Percentiles rank a stretch among this genome's conserved stretches.
Conservation (phyloP, 1,140 invertebrate genomes). For the Galleria mellonella region DNA sequence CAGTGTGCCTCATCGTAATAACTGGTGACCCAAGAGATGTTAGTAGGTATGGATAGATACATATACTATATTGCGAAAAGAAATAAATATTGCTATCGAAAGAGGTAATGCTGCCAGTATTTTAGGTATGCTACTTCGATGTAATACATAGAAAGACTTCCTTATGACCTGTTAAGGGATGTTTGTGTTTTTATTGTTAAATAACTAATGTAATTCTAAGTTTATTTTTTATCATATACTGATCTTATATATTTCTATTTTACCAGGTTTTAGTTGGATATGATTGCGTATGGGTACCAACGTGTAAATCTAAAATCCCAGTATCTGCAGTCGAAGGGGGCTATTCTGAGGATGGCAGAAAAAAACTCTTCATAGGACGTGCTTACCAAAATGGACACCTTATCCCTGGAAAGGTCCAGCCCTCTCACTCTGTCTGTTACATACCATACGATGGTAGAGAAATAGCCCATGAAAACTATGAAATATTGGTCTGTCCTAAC, state of each 20-base stretch:
- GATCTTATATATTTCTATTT: not conserved
- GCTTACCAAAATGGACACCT: conserved; percentile 76
- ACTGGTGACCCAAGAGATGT: too few relatives aligned
- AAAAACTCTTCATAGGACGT: conserved; percentile 78
- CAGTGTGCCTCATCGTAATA: too few relatives aligned
- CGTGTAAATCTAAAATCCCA: conserved; percentile 77
- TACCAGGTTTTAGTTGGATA: conserved; percentile 18
- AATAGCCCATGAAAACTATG: conserved; percentile 26
- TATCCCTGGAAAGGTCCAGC: conserved; percentile 81
- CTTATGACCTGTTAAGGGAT: too few relatives aligned
- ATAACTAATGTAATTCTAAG: too few relatives aligned
- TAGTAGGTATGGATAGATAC: too few relatives aligned
- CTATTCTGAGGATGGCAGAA: conserved; percentile 73
- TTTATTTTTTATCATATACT: too few relatives aligned
- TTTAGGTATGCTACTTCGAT: too few relatives aligned
- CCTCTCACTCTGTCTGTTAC: conserved; percentile 83
- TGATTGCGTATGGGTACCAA: conserved; percentile 75
- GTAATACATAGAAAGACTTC: too few relatives aligned
- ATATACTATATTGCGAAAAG: too few relatives aligned
- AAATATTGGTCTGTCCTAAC: conserved; percentile 68
- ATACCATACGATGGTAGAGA: conserved; percentile 84
- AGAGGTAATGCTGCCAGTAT: too few relatives aligned
- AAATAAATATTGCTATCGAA: too few relatives aligned
- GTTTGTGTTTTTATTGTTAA: too few relatives aligned
- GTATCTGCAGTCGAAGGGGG: conserved; percentile 81